phyloP scores from a whole-genome alignment of 1,140 invertebrate species.

The Atta colombica region DNA sequence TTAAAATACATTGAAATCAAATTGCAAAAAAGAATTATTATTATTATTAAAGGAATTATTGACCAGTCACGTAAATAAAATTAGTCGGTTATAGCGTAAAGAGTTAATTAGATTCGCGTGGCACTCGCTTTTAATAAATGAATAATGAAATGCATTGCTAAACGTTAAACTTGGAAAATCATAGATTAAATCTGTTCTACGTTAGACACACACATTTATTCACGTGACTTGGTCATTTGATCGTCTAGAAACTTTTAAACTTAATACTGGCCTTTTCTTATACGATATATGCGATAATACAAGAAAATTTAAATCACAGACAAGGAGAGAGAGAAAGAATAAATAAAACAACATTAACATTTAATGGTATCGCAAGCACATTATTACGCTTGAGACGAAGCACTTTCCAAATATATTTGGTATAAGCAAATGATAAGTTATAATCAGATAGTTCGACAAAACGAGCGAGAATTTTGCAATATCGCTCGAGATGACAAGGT shows the following conservation, averaged over 20 bases:
- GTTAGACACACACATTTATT: constrained; percentile 40
- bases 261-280: constrained; percentile 71
- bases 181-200: background rate
- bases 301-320: background rate
- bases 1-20: constrained; percentile 71
- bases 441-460: background rate
- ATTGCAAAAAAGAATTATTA: background rate
- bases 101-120: background rate
- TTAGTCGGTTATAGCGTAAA: constrained; percentile 15
- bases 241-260: constrained; percentile 54
- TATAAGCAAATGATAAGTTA: constrained; percentile 23
- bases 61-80: constrained; percentile 57
- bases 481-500: background rate
- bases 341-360: background rate
- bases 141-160: background rate
- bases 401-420: constrained; percentile 8
- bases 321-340: background rate
- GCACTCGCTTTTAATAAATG: constrained; percentile 1
- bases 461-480: background rate
- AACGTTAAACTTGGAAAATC: background rate
- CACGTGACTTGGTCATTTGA: constrained; percentile 49
- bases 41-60: constrained; percentile 64
- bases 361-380: background rate
- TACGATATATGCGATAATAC: constrained; percentile 18
- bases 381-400: constrained; percentile 50